Evolutionary conservation across 1,140 invertebrate genomes (phyloP).

Genomic region (Drosophila tropicalis): DNA sequence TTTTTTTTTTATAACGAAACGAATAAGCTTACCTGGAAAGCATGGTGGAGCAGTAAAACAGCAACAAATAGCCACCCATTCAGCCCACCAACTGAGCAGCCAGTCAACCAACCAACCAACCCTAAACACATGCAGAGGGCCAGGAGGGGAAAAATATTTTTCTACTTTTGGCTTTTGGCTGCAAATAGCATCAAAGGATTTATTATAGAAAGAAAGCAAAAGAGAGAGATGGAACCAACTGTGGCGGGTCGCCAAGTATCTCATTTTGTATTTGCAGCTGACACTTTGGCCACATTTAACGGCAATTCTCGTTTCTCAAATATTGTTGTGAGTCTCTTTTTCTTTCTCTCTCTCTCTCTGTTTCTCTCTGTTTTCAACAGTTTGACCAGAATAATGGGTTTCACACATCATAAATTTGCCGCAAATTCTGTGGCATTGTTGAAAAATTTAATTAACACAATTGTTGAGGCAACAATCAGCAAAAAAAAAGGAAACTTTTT

Average conservation of each 20-base stretch:
- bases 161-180: slow-evolving; percentile 76
- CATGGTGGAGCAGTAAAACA: slow-evolving; percentile 24
- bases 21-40: slow-evolving; percentile 49
- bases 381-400: neutral
- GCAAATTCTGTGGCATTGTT: slow-evolving; percentile 44
- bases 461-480: slow-evolving; percentile 47
- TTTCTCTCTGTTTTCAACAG: neutral
- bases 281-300: slow-evolving; percentile 7
- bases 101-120: slow-evolving; percentile 8
- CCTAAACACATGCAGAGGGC: neutral
- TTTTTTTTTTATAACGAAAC: slow-evolving; percentile 72
- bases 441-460: slow-evolving; percentile 74
- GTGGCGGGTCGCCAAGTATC: slow-evolving; percentile 5
- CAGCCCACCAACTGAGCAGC: slow-evolving; percentile 1
- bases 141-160: slow-evolving; percentile 59
- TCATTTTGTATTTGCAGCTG: slow-evolving; percentile 13
- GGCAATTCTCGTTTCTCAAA: slow-evolving; percentile 6
- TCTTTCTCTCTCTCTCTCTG: neutral
- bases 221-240: neutral
- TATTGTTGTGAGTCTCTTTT: no score
- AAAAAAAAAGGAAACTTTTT: slow-evolving; percentile 45
- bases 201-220: slow-evolving; percentile 47
- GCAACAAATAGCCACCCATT: slow-evolving; percentile 8
- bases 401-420: slow-evolving; percentile 20
- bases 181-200: slow-evolving; percentile 79